Evolutionary conservation across 2,113 vertebrate species (phyloP).

Genomic region (Maccullochella peelii): DNA sequence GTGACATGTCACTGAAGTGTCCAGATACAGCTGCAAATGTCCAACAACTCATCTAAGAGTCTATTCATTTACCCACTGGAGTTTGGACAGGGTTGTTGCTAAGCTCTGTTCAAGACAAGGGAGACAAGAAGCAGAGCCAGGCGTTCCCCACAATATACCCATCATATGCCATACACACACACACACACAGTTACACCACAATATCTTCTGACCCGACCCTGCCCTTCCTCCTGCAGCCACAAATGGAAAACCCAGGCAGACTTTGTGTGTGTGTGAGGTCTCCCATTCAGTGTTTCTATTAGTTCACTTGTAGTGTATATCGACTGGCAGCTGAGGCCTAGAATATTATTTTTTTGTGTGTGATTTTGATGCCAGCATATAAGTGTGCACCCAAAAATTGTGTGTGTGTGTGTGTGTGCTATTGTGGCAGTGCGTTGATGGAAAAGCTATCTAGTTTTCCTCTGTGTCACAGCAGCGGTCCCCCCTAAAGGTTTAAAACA

Average conservation of each 20-base stretch:
- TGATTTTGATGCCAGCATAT: neutral
- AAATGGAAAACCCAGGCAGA: slow-evolving; percentile 71
- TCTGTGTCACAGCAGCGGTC: slow-evolving; percentile 75
- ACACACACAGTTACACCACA: slow-evolving; percentile 41
- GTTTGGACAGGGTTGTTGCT: slow-evolving; percentile 52
- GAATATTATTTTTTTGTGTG: slow-evolving; percentile 17
- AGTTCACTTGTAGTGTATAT: slow-evolving; percentile 27
- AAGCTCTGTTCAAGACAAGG: slow-evolving; percentile 43
- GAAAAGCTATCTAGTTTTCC: slow-evolving; percentile 82
- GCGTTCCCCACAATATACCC: slow-evolving; percentile 45
- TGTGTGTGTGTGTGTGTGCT: neutral
- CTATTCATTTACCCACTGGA: slow-evolving; percentile 55
- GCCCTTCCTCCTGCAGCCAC: slow-evolving; percentile 66
- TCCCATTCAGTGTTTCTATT: slow-evolving; percentile 28
- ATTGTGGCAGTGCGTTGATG: slow-evolving; percentile 67
- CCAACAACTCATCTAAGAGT: slow-evolving; percentile 37
- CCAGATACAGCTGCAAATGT: slow-evolving; percentile 32
- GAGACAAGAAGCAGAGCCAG: slow-evolving; percentile 63
- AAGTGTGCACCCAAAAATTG: too few species aligned
- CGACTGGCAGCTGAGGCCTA: slow-evolving; percentile 42
- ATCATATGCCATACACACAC: slow-evolving; percentile 53
- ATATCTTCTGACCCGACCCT: slow-evolving; percentile 63
- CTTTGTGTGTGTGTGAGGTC: slow-evolving; percentile 16
- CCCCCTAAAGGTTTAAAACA: slow-evolving; percentile 69
- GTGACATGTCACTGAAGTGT: slow-evolving; percentile 18